phyloP scores from a whole-genome alignment of 2,113 vertebrate genomes.

The Rhea pennata region DNA sequence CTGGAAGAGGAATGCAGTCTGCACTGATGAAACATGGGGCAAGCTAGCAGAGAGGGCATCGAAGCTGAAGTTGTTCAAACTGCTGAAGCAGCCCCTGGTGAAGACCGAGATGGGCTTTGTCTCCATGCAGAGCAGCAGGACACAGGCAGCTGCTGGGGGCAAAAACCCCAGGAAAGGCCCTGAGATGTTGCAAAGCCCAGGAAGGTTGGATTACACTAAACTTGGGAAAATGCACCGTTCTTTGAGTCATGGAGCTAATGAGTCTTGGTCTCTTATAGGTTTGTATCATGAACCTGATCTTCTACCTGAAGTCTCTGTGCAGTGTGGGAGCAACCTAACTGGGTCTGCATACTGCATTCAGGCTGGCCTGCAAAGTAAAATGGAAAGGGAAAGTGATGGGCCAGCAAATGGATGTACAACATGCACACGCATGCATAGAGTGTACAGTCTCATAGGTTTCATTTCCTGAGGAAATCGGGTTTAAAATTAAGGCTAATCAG shows the following conservation, averaged over 20 bases:
- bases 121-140: background rate
- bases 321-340: background rate
- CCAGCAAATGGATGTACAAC: fast-evolving
- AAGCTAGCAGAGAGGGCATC: background rate
- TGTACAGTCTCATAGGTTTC: background rate
- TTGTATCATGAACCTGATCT: background rate
- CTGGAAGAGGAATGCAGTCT: background rate
- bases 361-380: background rate
- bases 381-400: background rate
- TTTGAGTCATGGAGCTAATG: background rate
- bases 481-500: slow-evolving; percentile 57
- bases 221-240: background rate
- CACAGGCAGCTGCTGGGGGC: background rate
- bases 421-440: background rate
- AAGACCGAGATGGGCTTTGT: background rate
- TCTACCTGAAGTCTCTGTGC: background rate
- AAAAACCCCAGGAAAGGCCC: background rate
- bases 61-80: background rate
- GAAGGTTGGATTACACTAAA: background rate
- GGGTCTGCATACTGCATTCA: background rate
- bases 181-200: no score
- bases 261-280: background rate
- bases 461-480: slow-evolving; percentile 52
- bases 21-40: background rate
- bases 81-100: slow-evolving; percentile 26